Evolutionary conservation across 2,113 vertebrate species (phyloP), one percentile per base, ranked within the genome.

Genomic region (Megalops atlanticus): DNA sequence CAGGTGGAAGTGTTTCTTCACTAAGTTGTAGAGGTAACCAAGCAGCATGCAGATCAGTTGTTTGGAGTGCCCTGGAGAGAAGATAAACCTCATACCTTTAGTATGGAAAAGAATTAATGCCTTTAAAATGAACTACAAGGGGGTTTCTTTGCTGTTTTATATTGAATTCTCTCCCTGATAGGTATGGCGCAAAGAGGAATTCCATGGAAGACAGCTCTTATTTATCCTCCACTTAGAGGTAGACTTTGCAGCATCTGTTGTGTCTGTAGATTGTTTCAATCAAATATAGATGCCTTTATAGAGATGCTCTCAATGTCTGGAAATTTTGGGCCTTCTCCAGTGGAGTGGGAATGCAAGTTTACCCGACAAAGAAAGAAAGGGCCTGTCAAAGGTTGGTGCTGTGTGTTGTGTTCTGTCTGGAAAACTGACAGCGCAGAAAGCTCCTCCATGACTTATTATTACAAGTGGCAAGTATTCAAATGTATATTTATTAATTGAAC

Each of bases 241-340:
- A 43, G 72, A 18, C 38, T 18, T 18, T 43, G 21, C 6, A 15
- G 72, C 72, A 43, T 74, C 72, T 43, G 38, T n/a, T 36, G 31
- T n/a, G 39, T 43, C 40, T 74, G 72, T 43, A 8, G 40, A 27
- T n/a, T 41, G 6, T 76, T 49, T 33, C 6, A 35, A 35, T 52
- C 52, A 52, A n/a, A 76, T 52, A 49, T 47, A 43, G 74, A 36
- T 24, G 31, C 35, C 14, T 16, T 76, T 36, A 52, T 8, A 47
- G 31, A 33, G 47, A 76, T 21, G 41, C 47, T n/a, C 74, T 76
- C 43, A 41, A 36, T 52, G 74, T 52, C 45, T 76, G 74, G 52
- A 33, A 41, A 36, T 52, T 33, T 49, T 52, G 74, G 74, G 47
- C 14, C n/a, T 12, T 11, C 12, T 47, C 11, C 41, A 52, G 47